These are phyloP conservation scores for Naso thynnoides DNA, from an alignment of 2,797 vertebrate genomes.

Conservation along the genomic window DNA sequence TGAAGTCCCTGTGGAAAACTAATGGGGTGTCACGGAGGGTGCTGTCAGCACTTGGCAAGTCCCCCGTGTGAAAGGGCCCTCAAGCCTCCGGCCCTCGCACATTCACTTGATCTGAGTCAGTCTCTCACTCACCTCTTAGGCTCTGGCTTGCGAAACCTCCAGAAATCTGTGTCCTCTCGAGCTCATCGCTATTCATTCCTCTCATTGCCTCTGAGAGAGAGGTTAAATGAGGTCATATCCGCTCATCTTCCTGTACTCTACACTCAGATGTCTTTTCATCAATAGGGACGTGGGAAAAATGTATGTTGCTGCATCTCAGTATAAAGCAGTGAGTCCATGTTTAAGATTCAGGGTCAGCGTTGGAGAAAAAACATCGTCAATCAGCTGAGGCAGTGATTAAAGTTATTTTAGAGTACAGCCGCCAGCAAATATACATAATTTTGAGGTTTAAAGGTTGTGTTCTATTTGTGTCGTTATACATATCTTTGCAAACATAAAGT, in stretches of 20 bases:
- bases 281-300: conserved; percentile 1
- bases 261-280: conserved; percentile 14
- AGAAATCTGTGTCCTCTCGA: conserved; percentile 47
- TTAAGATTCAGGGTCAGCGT: not conserved
- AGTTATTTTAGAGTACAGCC: not conserved
- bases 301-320: not conserved
- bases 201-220: conserved; percentile 38
- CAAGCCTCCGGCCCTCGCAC: conserved; percentile 29
- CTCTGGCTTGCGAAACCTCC: conserved; percentile 15
- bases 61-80: conserved; percentile 30
- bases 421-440: not conserved
- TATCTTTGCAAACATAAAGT: not conserved
- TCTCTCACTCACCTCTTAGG: conserved; percentile 25
- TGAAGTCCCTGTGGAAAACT: conserved; percentile 39
- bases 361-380: not conserved
- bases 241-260: not conserved
- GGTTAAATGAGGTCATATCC: conserved; percentile 32
- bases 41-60: conserved; percentile 67
- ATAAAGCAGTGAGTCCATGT: not conserved
- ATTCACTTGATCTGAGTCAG: conserved; percentile 23
- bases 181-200: conserved; percentile 58
- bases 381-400: not conserved
- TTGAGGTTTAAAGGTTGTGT: not conserved
- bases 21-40: conserved; percentile 47
- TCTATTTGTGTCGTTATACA: not conserved